Evolutionary conservation across 2,888 invertebrate genomes (phyloP).

Genomic region (Euspilapteryx auroguttella): DNA sequence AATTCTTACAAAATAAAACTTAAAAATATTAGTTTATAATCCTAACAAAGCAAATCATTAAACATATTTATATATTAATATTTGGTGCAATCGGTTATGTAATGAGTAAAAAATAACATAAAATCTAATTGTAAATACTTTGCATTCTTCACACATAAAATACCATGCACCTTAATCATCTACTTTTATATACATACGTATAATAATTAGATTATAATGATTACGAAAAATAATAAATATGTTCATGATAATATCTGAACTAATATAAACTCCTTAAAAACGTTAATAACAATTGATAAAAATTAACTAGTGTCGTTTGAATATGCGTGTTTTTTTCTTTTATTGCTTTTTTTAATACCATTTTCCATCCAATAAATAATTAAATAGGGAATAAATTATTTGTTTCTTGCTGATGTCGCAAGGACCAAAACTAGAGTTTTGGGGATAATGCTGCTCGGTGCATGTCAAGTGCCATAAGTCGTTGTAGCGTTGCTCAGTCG

Average conservation of each 20-base stretch:
- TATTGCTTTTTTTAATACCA: constrained; percentile 1
- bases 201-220: constrained; percentile 8
- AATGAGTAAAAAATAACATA: constrained; percentile 10
- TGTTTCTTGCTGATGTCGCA: constrained; percentile 16
- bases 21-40: constrained; percentile 7
- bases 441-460: constrained; percentile 10
- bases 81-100: constrained; percentile 10
- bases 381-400: constrained; percentile 16
- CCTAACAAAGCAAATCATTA: constrained; percentile 8
- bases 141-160: constrained; percentile 10
- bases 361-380: constrained; percentile 9
- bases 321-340: constrained; percentile 4
- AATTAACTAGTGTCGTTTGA: constrained; percentile 16
- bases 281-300: too few species aligned
- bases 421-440: constrained; percentile 16
- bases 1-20: constrained; percentile 13
- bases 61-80: constrained; percentile 9
- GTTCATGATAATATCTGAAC: too few species aligned
- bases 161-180: constrained; percentile 13
- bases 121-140: too few species aligned
- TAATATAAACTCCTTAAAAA: too few species aligned
- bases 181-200: constrained; percentile 20
- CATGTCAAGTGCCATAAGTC: constrained; percentile 15
- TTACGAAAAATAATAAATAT: too few species aligned
- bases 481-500: too few species aligned